A percentile compares a stretch with the other conserved stretches of the same genome.
These are phyloP conservation scores for Styela clava DNA, from an alignment of 23 tunicate species.

Conservation along the genomic window DNA sequence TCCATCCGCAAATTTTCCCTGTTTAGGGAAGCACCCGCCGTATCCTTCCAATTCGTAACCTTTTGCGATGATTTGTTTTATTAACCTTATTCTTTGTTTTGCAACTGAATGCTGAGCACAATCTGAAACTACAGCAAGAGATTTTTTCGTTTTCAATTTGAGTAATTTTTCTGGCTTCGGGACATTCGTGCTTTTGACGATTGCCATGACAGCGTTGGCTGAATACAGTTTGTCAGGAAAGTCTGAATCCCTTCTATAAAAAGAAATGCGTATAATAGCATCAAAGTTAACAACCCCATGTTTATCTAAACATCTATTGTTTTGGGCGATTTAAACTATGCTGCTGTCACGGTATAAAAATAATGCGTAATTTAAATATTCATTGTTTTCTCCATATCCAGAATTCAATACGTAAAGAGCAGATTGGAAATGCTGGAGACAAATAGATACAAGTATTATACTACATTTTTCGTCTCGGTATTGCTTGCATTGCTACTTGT, in stretches of 20 bases:
- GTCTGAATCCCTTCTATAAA: conserved; percentile 4
- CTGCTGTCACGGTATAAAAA: too few species aligned
- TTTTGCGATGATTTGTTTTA: neutral
- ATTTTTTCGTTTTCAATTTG: neutral
- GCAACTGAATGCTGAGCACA: neutral
- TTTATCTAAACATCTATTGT: too few species aligned
- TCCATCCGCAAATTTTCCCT: neutral
- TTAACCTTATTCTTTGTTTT: neutral
- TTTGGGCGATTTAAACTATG: too few species aligned
- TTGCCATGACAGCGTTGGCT: neutral
- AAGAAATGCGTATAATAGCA: too few species aligned
- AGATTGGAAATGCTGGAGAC: too few species aligned
- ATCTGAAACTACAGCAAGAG: neutral
- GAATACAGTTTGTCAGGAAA: neutral
- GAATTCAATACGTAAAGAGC: too few species aligned
- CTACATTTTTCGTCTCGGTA: too few species aligned
- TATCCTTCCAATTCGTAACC: conserved; percentile 1
- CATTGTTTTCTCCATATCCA: too few species aligned
- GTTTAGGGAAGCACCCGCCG: neutral
- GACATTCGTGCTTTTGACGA: neutral
- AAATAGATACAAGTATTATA: too few species aligned
- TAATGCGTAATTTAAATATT: too few species aligned
- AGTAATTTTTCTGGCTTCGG: neutral
- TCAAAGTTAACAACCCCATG: too few species aligned
- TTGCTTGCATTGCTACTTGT: too few species aligned